phyloP scores from a whole-genome alignment of 2,797 vertebrate species.

The Propithecus perrieri region DNA sequence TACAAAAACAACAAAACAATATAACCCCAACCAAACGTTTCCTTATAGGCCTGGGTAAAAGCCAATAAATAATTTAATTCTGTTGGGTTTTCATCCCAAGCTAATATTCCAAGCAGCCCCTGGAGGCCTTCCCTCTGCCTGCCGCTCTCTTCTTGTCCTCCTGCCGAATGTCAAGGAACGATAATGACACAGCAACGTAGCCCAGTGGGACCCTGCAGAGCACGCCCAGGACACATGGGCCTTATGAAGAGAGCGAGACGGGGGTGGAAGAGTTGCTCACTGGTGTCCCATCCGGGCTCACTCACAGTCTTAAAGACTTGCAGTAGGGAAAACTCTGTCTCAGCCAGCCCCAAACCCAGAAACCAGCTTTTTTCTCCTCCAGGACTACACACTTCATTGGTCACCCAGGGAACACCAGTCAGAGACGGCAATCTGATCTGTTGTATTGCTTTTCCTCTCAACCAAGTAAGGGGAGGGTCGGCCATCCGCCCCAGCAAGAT shows the following conservation, averaged over 20 bases:
- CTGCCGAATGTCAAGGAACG: neutral
- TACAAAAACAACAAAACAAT: neutral
- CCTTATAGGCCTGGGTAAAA: neutral
- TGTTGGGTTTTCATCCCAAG: neutral
- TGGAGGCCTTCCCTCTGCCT: neutral
- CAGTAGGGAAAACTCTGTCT: too few relatives aligned
- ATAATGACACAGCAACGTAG: too few relatives aligned
- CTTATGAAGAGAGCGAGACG: neutral
- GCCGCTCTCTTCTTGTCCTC: neutral
- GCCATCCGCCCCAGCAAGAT: neutral
- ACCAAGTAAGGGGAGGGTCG: neutral
- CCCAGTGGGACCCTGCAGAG: neutral
- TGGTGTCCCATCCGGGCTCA: neutral
- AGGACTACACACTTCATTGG: neutral
- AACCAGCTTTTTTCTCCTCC: neutral
- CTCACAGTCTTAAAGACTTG: neutral
- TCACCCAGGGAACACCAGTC: neutral
- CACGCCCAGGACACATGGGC: neutral
- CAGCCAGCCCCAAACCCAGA: neutral
- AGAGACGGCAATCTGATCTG: neutral
- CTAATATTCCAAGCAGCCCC: neutral
- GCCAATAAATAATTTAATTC: neutral
- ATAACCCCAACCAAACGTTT: neutral
- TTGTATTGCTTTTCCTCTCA: neutral
- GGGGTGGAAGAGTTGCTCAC: neutral